These are phyloP conservation scores for Agapetus fuscipes DNA, from an alignment of 2,888 invertebrate genomes.

Conservation along the genomic window DNA sequence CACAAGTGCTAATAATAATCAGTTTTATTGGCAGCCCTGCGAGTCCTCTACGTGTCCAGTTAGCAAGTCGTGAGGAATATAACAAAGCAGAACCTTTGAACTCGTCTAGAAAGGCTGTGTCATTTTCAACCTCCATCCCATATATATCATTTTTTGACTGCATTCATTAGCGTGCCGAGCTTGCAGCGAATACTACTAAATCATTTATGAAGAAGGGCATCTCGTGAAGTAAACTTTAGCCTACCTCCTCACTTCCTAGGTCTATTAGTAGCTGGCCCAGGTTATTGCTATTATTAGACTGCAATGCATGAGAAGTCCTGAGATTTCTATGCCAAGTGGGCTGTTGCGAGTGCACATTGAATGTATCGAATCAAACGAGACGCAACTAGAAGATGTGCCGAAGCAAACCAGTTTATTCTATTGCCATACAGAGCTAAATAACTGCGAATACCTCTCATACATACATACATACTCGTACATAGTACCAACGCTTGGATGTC, in stretches of 20 bases:
- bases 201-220: no score
- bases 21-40: neutral
- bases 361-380: constrained; percentile 19
- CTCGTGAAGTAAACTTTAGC: no score
- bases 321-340: constrained; percentile 8
- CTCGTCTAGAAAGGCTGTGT: constrained; percentile 8
- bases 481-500: no score
- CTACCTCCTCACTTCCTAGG: no score
- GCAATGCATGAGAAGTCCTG: constrained; percentile 7
- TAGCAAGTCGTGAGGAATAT: constrained; percentile 5
- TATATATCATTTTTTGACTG: constrained; percentile 5
- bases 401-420: constrained; percentile 14
- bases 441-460: constrained; percentile 7
- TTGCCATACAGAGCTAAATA: constrained; percentile 13
- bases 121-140: constrained; percentile 3
- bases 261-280: no score
- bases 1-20: neutral
- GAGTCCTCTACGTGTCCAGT: no score
- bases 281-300: constrained; percentile 2
- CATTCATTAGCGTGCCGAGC: neutral
- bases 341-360: constrained; percentile 11
- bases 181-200: no score
- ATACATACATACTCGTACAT: no score
- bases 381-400: constrained; percentile 16
- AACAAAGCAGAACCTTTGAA: constrained; percentile 7